Evolutionary conservation across 2,113 vertebrate species (phyloP), one percentile per base, ranked within the genome.

Genomic region (Equus przewalskii): DNA sequence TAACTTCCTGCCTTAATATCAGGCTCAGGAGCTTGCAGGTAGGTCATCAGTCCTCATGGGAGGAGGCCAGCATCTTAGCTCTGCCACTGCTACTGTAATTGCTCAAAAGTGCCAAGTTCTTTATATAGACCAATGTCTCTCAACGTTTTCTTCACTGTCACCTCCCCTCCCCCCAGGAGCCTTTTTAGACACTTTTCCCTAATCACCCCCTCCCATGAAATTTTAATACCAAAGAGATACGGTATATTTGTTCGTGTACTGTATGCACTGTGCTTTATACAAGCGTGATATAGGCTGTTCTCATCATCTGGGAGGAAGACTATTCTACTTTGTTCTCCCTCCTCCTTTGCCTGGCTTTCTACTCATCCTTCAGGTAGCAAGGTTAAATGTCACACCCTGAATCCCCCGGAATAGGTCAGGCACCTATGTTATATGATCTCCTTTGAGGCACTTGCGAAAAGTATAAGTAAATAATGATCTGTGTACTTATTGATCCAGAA

Each of bases 361-460:
- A 65, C 18, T 94, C n/a, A 75, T 49, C 67, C 80, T 89, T 85
- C 33, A 90, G 76, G 24, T 96, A 70, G 81, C 70, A 88, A 51
- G 76, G 72, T 91, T 94, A 94, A 84, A 87, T 46, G 49, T 69
- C 56, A 83, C 56, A 76, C 81, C 75, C n/a, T 41, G 41, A 95
- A 88, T 1, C 49, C 44, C 49, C 44, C 24, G 79, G 41, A 87
- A 95, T 19, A 62, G 54, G 75, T 60, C 80, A 90, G 79, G 41
- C 6, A 2, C 83, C n/a, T 24, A 51, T 41, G 28, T 80, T 90
- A 79, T 67, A 79, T 51, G 58, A 65, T 72, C 7, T n/a, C 26
- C 72, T 96, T 88, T 84, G 95, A 94, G 24, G 81, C 49, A 76
- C 54, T 97, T 51, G 64, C 56, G 85, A 89, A 88, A 97, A 88